phyloP scores from a whole-genome alignment of 2,888 invertebrate genomes.

The Drosophila mimica region DNA sequence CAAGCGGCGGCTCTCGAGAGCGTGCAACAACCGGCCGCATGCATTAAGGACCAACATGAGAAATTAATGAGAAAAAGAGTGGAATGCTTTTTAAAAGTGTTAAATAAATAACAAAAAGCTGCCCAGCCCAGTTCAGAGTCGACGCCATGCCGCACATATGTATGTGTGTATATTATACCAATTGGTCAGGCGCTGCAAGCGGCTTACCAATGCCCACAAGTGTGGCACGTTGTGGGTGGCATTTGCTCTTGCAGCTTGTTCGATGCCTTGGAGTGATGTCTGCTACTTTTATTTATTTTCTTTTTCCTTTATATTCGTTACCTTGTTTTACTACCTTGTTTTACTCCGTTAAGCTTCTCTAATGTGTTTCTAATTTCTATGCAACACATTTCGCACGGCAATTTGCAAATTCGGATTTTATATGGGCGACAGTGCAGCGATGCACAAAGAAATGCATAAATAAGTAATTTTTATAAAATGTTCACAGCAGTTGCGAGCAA shows the following conservation, averaged over 20 bases:
- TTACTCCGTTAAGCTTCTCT: slow-evolving; percentile 1
- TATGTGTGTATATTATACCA: background rate
- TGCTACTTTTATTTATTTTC: background rate
- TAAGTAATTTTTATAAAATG: slow-evolving; percentile 62
- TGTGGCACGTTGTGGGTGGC: slow-evolving; percentile 32
- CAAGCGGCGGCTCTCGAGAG: slow-evolving; percentile 17
- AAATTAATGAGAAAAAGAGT: slow-evolving; percentile 77
- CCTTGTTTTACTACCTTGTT: background rate
- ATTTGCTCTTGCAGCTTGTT: background rate
- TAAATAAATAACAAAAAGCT: slow-evolving; percentile 76
- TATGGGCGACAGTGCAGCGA: slow-evolving; percentile 40
- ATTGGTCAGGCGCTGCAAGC: slow-evolving; percentile 46
- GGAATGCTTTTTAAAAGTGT: slow-evolving; percentile 79
- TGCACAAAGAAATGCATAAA: slow-evolving; percentile 67
- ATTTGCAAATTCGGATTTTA: slow-evolving; percentile 40
- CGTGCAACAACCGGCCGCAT: slow-evolving; percentile 40
- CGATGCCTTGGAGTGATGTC: background rate
- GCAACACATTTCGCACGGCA: slow-evolving; percentile 23
- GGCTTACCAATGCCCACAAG: slow-evolving; percentile 67
- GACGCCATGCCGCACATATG: slow-evolving; percentile 6
- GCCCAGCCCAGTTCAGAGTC: slow-evolving; percentile 45
- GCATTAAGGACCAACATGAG: slow-evolving; percentile 77
- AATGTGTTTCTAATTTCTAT: slow-evolving; percentile 49
- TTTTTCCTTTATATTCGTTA: background rate
- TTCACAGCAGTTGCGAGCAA: slow-evolving; percentile 29